Percentiles rank a stretch among this genome's conserved stretches.
Conservation (phyloP, 1,140 invertebrate species). For the Drosophila aff. region DNA sequence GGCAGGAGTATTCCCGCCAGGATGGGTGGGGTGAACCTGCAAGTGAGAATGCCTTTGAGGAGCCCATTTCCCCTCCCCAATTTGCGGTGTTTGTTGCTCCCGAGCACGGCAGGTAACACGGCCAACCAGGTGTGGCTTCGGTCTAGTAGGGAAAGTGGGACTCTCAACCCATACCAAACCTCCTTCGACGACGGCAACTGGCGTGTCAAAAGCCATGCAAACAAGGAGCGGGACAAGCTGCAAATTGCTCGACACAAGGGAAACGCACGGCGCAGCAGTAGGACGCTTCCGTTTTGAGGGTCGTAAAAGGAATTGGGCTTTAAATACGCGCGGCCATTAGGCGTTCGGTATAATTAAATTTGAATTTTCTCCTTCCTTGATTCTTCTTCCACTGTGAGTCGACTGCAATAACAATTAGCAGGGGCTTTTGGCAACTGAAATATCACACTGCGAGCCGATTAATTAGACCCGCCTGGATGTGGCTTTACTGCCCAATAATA, state of each 20-base stretch:
- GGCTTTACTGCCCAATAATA: slow-evolving; percentile 58
- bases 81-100: slow-evolving; percentile 14
- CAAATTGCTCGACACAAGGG: slow-evolving; percentile 35
- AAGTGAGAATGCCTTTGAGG: slow-evolving; percentile 4
- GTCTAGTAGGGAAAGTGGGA: neutral
- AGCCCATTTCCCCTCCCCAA: neutral
- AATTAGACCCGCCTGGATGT: slow-evolving; percentile 44
- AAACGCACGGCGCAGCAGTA: slow-evolving; percentile 12
- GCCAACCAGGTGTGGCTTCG: slow-evolving; percentile 12
- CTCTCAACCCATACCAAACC: neutral
- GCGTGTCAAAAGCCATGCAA: slow-evolving; percentile 51
- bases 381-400: neutral
- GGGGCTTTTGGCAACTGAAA: slow-evolving; percentile 11
- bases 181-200: slow-evolving; percentile 7
- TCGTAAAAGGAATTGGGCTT: slow-evolving; percentile 53
- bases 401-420: slow-evolving; percentile 43
- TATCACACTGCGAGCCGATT: slow-evolving; percentile 45
- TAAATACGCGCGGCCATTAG: slow-evolving; percentile 46
- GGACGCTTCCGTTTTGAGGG: slow-evolving; percentile 41
- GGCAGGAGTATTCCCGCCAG: neutral
- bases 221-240: slow-evolving; percentile 35
- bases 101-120: neutral
- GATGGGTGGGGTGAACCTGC: neutral
- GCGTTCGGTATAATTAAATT: slow-evolving; percentile 59
- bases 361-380: slow-evolving; percentile 26